These are phyloP conservation scores for Peromyscus nudipes DNA, from an alignment of 2,797 vertebrate species.

Conservation along the genomic window DNA sequence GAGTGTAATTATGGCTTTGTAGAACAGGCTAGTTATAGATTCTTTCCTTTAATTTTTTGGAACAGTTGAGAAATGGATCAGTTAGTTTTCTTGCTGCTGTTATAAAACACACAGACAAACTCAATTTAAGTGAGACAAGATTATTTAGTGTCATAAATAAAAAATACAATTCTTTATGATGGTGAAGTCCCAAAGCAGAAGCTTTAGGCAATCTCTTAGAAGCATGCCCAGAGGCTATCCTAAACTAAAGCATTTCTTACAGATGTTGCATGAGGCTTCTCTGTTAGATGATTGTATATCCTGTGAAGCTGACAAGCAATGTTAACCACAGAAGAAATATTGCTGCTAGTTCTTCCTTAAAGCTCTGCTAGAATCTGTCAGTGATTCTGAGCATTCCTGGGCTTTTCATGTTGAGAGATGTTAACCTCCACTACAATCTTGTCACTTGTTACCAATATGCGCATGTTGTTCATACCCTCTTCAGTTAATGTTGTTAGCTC, in stretches of 20 bases:
- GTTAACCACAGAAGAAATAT: not conserved
- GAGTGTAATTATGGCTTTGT: not conserved
- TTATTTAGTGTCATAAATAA: not conserved
- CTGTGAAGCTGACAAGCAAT: not conserved
- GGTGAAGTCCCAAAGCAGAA: not conserved
- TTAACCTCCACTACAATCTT: not conserved
- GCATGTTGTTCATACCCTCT: not conserved
- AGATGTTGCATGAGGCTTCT: not conserved
- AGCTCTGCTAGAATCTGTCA: not conserved
- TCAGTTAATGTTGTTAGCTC: not conserved
- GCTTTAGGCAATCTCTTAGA: not conserved
- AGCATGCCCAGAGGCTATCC: not conserved
- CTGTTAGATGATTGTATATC: not conserved
- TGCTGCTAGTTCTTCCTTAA: not conserved
- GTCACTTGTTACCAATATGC: too few relatives aligned
- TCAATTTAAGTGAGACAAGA: not conserved
- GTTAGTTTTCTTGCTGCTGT: not conserved
- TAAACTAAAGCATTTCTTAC: not conserved
- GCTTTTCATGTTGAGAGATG: not conserved
- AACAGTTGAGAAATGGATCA: not conserved
- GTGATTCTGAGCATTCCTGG: not conserved
- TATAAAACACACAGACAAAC: not conserved
- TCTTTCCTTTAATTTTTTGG: not conserved
- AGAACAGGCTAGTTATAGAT: not conserved
- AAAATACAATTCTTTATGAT: not conserved